A percentile compares a stretch with the other conserved stretches of the same genome.
phyloP scores from a whole-genome alignment of 1,140 invertebrate genomes.

The Hermetia illucens region DNA sequence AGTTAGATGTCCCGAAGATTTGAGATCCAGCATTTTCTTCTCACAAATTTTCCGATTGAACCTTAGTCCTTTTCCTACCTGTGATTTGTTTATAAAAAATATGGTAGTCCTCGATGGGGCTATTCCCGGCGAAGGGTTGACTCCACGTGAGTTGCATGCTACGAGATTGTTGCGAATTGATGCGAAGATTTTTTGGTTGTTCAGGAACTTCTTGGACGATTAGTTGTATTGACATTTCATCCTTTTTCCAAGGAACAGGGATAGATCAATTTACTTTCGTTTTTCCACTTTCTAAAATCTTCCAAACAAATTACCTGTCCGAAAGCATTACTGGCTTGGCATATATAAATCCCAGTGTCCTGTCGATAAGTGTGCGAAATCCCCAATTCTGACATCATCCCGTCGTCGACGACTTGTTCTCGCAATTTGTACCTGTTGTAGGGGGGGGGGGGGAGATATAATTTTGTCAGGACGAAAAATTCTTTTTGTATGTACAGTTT shows the following conservation, averaged over 20 bases:
- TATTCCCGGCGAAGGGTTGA: conserved; percentile 74
- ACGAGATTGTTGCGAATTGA: conserved; percentile 67
- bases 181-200: conserved; percentile 67
- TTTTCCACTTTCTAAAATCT: too few relatives aligned
- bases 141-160: conserved; percentile 72
- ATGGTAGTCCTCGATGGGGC: conserved; percentile 73
- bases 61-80: too few relatives aligned
- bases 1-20: too few relatives aligned
- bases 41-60: too few relatives aligned
- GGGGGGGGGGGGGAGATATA: conserved; percentile 8
- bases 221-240: conserved; percentile 80
- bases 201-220: conserved; percentile 85
- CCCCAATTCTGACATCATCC: conserved; percentile 69
- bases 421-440: conserved; percentile 54
- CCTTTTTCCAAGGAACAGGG: too few relatives aligned
- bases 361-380: conserved; percentile 70
- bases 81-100: conserved; percentile 73
- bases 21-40: too few relatives aligned
- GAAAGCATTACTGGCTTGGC: conserved; percentile 74
- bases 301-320: conserved; percentile 59
- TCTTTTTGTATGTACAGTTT: neutral
- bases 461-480: neutral
- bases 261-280: too few relatives aligned
- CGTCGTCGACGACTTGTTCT: conserved; percentile 60
- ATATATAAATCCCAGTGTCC: conserved; percentile 81